Percentiles rank a stretch among this genome's conserved stretches.
Evolutionary conservation across 2,888 invertebrate species (phyloP).

Genomic region (Xestoiulus laeticollis): DNA sequence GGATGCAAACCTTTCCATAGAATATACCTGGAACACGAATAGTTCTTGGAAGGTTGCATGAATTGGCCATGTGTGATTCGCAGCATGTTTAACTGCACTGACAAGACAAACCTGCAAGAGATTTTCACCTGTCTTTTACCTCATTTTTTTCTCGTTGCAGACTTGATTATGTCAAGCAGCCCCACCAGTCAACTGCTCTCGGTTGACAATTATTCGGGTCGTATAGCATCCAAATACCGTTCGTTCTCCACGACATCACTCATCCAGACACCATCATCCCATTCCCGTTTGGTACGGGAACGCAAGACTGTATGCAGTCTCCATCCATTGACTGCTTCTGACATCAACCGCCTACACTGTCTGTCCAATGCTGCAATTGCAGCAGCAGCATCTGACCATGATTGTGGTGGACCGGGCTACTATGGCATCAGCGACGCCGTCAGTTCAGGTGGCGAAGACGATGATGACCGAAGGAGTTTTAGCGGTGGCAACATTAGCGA

Average conservation of each 20-base stretch:
- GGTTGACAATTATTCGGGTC: conserved; percentile 48
- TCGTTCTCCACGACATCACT: conserved; percentile 57
- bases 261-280: conserved; percentile 57
- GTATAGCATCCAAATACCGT: conserved; percentile 54
- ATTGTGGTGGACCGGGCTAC: conserved; percentile 59
- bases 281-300: conserved; percentile 60
- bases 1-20: neutral
- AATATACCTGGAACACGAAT: neutral
- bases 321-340: conserved; percentile 61
- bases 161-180: conserved; percentile 57
- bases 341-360: conserved; percentile 55
- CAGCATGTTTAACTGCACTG: neutral
- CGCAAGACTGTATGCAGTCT: conserved; percentile 62
- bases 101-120: too few species aligned
- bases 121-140: too few species aligned
- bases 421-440: conserved; percentile 60
- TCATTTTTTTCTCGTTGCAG: conserved; percentile 45
- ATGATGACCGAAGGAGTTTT: conserved; percentile 57
- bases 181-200: conserved; percentile 57
- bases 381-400: conserved; percentile 55
- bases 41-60: neutral
- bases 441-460: conserved; percentile 50
- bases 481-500: conserved; percentile 56
- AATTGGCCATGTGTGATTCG: neutral
- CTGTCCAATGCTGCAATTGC: conserved; percentile 54